Evolutionary conservation across 2,888 invertebrate genomes (phyloP).

Genomic region (Cryptus viduatorius): DNA sequence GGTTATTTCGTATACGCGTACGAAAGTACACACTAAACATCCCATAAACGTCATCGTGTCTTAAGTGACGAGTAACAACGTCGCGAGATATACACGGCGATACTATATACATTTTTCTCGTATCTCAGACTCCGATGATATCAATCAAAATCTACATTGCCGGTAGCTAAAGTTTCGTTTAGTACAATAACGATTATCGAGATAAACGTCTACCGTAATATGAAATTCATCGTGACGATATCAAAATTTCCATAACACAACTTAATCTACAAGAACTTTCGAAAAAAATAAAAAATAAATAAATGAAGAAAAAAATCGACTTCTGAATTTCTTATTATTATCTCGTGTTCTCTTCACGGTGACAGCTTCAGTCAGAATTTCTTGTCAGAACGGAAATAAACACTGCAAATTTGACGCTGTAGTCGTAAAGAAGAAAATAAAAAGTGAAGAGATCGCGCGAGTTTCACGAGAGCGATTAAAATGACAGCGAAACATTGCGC

Average conservation of each 20-base stretch:
- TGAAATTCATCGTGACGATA: not conserved
- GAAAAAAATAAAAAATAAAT: not conserved
- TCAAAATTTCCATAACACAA: not conserved
- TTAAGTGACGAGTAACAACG: not conserved
- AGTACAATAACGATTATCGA: too few species aligned
- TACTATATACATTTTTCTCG: not conserved
- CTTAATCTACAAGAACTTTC: not conserved
- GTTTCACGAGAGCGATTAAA: slow-evolving; percentile 3
- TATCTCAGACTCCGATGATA: not conserved
- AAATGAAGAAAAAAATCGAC: not conserved
- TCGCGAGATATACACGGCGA: not conserved
- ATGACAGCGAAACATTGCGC: not conserved
- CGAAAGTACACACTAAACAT: not conserved
- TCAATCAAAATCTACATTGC: not conserved
- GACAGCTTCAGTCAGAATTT: too few species aligned
- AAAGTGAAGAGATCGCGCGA: not conserved
- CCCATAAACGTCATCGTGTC: slow-evolving; percentile 1
- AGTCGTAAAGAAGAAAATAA: slow-evolving; percentile 2
- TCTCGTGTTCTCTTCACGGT: too few species aligned
- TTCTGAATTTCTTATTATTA: too few species aligned
- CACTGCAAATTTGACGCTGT: not conserved
- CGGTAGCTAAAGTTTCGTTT: not conserved
- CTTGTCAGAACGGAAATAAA: not conserved
- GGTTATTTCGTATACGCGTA: not conserved
- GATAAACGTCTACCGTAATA: too few species aligned